Evolutionary conservation across 2,888 invertebrate species (phyloP).

Genomic region (Allacma fusca): DNA sequence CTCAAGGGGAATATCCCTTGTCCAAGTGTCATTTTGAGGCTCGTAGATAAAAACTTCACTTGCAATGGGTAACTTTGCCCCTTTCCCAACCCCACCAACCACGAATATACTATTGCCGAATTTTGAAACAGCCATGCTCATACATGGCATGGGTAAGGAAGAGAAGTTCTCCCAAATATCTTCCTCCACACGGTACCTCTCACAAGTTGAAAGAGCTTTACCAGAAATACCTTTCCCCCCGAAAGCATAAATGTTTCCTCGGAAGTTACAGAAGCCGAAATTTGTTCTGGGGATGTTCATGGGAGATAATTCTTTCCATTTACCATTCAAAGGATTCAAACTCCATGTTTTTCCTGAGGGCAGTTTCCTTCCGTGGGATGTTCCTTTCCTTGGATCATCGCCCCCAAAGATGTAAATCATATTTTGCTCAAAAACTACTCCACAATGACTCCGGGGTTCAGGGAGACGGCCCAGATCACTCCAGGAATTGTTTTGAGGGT

Average conservation of each 20-base stretch:
- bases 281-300: conserved; percentile 72
- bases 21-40: conserved; percentile 27
- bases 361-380: neutral
- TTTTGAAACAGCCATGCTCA: conserved; percentile 34
- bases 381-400: conserved; percentile 42
- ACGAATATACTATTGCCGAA: conserved; percentile 33
- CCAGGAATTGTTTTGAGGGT: conserved; percentile 72
- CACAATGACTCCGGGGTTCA: conserved; percentile 75
- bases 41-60: conserved; percentile 26
- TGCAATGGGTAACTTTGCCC: conserved; percentile 12
- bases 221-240: conserved; percentile 68
- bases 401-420: conserved; percentile 48
- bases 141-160: conserved; percentile 24
- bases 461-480: conserved; percentile 74
- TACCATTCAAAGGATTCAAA: conserved; percentile 69
- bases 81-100: conserved; percentile 23
- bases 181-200: conserved; percentile 26
- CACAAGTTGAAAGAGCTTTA: conserved; percentile 25
- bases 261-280: conserved; percentile 70
- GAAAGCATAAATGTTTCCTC: conserved; percentile 76
- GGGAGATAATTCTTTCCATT: conserved; percentile 71
- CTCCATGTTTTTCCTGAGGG: conserved; percentile 59
- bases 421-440: conserved; percentile 38
- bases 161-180: conserved; percentile 17
- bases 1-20: neutral